Evolutionary conservation across 2,888 invertebrate species (phyloP).

Genomic region (Limenitis camilla): DNA sequence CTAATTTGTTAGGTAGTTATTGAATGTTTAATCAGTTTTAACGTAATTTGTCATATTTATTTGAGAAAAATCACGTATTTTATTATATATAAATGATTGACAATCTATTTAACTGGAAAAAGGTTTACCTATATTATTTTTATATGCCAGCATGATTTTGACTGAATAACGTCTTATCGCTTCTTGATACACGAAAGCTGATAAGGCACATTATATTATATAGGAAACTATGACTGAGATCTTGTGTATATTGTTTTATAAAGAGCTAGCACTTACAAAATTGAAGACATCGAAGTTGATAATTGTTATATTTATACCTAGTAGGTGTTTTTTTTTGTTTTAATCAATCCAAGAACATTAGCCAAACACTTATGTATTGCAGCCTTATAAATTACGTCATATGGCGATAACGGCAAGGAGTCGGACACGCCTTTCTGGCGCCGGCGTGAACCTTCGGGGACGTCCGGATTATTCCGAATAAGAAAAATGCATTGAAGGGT

Average conservation of each 20-base stretch:
- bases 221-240: conserved; percentile 11
- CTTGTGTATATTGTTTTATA: not conserved
- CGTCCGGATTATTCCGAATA: conserved; percentile 39
- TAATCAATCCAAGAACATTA: not conserved
- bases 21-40: not conserved
- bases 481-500: conserved; percentile 55
- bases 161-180: conserved; percentile 25
- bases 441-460: conserved; percentile 59
- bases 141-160: conserved; percentile 25
- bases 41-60: too few relatives aligned
- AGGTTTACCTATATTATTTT: conserved; percentile 3
- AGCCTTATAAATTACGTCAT: conserved; percentile 58
- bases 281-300: too few relatives aligned
- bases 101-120: too few relatives aligned
- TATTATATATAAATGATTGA: too few relatives aligned
- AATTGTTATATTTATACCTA: too few relatives aligned
- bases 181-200: conserved; percentile 16
- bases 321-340: too few relatives aligned
- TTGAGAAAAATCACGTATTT: too few relatives aligned
- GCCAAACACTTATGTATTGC: conserved; percentile 4
- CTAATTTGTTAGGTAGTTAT: conserved; percentile 12
- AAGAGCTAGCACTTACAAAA: not conserved
- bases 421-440: conserved; percentile 68
- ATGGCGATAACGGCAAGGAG: conserved; percentile 55
- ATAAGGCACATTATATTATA: conserved; percentile 17